Percentiles rank a stretch among this genome's conserved stretches.
Evolutionary conservation across 2,888 invertebrate species (phyloP).

Genomic region (Caenorhabditis angaria): DNA sequence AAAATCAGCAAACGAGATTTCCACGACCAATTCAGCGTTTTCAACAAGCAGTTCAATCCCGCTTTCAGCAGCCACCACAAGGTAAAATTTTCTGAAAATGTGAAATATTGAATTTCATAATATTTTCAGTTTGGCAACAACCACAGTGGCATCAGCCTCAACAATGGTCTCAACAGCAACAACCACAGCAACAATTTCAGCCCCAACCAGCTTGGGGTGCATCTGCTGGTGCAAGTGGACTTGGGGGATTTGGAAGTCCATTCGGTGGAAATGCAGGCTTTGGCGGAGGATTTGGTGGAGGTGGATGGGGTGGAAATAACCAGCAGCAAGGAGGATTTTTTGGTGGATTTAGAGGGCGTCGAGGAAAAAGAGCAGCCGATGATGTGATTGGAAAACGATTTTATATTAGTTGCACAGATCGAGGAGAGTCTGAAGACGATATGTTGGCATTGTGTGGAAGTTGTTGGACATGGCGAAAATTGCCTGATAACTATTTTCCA

Average conservation of each 20-base stretch:
- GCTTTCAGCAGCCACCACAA: conserved; percentile 20
- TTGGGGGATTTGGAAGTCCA: conserved; percentile 23
- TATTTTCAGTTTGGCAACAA: not conserved
- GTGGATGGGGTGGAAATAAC: conserved; percentile 22
- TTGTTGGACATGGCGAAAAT: conserved; percentile 69
- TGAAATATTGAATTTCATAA: too few relatives aligned
- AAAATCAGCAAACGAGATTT: not conserved
- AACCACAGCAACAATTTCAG: conserved; percentile 24
- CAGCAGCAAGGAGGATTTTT: conserved; percentile 11
- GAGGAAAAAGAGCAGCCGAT: conserved; percentile 30
- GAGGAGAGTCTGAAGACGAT: conserved; percentile 64
- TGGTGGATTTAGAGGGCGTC: conserved; percentile 17
- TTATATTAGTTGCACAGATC: conserved; percentile 63
- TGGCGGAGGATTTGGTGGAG: conserved; percentile 38
- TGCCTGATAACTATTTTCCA: conserved; percentile 68
- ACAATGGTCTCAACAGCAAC: not conserved
- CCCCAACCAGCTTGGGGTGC: conserved; percentile 12
- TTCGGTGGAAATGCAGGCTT: conserved; percentile 30
- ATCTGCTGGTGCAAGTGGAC: conserved; percentile 26
- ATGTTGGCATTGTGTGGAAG: conserved; percentile 39
- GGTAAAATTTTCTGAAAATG: too few relatives aligned
- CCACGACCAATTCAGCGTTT: not conserved
- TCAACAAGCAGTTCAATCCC: conserved; percentile 19
- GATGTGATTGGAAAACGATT: conserved; percentile 55
- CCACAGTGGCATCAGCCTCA: not conserved